Evolutionary conservation across 2,113 vertebrate species (phyloP), one percentile per base, ranked within the genome.

Genomic region (Mobula hypostoma): DNA sequence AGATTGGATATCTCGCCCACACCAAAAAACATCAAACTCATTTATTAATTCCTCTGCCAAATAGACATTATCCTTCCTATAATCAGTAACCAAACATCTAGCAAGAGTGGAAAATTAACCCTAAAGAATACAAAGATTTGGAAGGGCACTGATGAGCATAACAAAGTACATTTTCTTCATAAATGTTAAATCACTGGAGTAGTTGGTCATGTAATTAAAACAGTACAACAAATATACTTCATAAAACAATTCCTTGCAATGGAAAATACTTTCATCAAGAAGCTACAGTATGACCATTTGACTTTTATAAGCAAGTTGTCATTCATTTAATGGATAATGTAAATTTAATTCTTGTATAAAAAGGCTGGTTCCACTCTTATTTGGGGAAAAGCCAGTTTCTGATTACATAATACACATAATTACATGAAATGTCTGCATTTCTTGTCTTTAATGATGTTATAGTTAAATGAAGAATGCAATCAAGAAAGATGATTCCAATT

Each of bases 31-130:
- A 7, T 87, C 61, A 29, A 87, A 24, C 83, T 61, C 40, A 61
- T 87, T 85, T 85, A 85, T 85, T 58, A 85, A 58, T 85, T 85
- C 48, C 82, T 17, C 82, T 58, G 82, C 48, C 82, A 85, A 27
- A 27, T 58, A 85, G 40, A 85, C 82, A 58, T 85, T 85, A 85
- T 58, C 82, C 24, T 48, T 85, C 82, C 48, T 58, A 58, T 61
- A 85, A 58, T 27, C 58, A 48, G 40, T 85, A 58, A 85, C 56
- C 48, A 19, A 48, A 85, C 82, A 58, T 85, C 82, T 85, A 48
- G 48, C 82, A 29, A 85, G 56, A 27, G 82, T 58, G 48, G 58
- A 85, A 85, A 24, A 85, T 85, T 85, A 85, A 85, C 82, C 82
- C 36, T 83, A 48, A 58, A 58, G 82, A 58, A 85, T 9, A 17